A percentile compares a stretch with the other conserved stretches of the same genome.
These are phyloP conservation scores for Elachura formosa DNA, from an alignment of 2,113 vertebrate species.

Conservation along the genomic window DNA sequence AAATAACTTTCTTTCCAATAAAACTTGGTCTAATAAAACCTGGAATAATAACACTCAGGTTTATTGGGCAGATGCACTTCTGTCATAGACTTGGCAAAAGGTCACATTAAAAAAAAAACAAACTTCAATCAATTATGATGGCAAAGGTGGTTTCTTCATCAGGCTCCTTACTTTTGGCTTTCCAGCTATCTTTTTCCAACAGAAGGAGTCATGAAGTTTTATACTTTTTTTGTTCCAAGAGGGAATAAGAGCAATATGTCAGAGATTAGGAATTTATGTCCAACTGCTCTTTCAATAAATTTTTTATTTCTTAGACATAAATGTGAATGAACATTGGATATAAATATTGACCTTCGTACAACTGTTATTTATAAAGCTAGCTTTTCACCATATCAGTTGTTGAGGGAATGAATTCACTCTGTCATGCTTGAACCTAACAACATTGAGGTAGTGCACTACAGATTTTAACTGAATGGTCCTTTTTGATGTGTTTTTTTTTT, in stretches of 20 bases:
- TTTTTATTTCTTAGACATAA: background rate
- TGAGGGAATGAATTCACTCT: constrained; percentile 21
- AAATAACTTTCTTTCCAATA: background rate
- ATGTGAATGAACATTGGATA: constrained; percentile 23
- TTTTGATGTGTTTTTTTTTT: background rate
- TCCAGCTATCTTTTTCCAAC: background rate
- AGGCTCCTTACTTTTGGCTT: background rate
- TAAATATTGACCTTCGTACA: constrained; percentile 27
- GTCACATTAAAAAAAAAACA: background rate
- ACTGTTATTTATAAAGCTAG: constrained; percentile 5
- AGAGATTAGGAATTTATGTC: background rate
- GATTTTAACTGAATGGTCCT: background rate
- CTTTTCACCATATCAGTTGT: background rate
- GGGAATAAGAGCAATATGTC: background rate
- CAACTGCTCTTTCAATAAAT: constrained; percentile 4
- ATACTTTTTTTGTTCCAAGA: background rate
- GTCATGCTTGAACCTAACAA: background rate
- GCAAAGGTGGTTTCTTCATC: background rate
- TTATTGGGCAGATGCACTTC: background rate
- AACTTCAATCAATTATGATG: background rate
- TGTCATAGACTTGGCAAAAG: background rate
- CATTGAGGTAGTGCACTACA: background rate
- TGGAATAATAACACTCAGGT: background rate
- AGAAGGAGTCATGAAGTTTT: background rate
- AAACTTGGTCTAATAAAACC: background rate